Conservation (phyloP, 2,797 vertebrate species). For the Pseudochirops cupreus region DNA sequence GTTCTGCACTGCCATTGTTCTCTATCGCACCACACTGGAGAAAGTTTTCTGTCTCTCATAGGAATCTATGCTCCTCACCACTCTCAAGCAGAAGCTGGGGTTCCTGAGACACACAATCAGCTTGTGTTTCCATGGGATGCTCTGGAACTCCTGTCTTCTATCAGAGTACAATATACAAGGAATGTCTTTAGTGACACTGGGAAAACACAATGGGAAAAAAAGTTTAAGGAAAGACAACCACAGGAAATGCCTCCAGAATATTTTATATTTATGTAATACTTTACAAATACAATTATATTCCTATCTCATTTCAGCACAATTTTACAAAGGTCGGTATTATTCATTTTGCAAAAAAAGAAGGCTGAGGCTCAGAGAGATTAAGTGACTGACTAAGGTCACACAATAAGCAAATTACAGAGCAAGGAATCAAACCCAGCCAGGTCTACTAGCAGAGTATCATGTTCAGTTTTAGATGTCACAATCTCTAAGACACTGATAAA, state of each 20-base stretch:
- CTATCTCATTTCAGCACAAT: neutral
- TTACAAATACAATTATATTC: neutral
- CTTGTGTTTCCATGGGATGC: conserved; percentile 74
- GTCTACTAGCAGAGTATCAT: neutral
- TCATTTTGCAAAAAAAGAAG: neutral
- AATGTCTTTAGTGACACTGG: conserved; percentile 42
- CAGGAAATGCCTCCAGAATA: neutral
- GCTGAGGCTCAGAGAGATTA: neutral
- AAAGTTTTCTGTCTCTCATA: neutral
- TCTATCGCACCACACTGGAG: neutral
- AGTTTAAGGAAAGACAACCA: conserved; percentile 46
- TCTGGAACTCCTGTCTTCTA: conserved; percentile 9
- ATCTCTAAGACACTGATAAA: neutral
- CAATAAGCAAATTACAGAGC: neutral
- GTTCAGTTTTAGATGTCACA: neutral
- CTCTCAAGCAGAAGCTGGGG: conserved; percentile 71
- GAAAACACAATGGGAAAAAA: conserved; percentile 56
- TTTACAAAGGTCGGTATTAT: neutral
- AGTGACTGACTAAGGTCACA: neutral
- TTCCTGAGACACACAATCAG: conserved; percentile 71
- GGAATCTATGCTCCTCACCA: conserved; percentile 59
- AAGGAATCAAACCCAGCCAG: neutral
- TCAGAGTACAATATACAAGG: conserved; percentile 14
- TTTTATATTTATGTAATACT: neutral
- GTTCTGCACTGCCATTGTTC: neutral